Conservation (phyloP, 2,113 vertebrate genomes). For the Hystrix cristata region DNA sequence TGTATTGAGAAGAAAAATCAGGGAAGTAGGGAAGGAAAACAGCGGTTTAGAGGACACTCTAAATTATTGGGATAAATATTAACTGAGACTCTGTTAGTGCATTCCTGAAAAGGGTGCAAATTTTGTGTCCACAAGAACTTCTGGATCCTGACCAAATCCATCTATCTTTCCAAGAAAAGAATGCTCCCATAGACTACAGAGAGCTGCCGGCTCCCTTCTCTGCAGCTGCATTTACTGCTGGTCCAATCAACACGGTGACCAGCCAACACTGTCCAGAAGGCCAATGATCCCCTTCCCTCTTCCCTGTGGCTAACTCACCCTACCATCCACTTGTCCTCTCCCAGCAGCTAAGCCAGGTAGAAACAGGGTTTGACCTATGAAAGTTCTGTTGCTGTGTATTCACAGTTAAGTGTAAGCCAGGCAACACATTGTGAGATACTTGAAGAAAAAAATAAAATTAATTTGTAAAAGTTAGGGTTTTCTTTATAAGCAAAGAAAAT, state of each 20-base stretch:
- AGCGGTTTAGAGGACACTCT: not conserved
- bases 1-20: not conserved
- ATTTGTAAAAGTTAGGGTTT: not conserved
- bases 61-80: not conserved
- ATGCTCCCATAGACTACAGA: too few species aligned
- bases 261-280: not conserved
- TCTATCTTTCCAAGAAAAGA: not conserved
- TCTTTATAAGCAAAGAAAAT: not conserved
- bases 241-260: not conserved
- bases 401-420: not conserved
- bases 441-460: not conserved
- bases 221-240: not conserved
- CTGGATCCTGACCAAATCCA: not conserved
- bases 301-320: rapidly evolving
- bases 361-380: not conserved
- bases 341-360: not conserved
- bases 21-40: not conserved
- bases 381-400: not conserved
- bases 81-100: not conserved
- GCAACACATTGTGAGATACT: not conserved
- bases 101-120: not conserved
- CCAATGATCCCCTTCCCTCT: not conserved
- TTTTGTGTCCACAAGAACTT: not conserved
- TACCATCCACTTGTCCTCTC: not conserved
- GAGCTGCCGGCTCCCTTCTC: too few species aligned